A percentile compares a stretch with the other conserved stretches of the same genome.
Evolutionary conservation across 2,888 invertebrate genomes (phyloP).

Genomic region (Zygaena filipendulae): DNA sequence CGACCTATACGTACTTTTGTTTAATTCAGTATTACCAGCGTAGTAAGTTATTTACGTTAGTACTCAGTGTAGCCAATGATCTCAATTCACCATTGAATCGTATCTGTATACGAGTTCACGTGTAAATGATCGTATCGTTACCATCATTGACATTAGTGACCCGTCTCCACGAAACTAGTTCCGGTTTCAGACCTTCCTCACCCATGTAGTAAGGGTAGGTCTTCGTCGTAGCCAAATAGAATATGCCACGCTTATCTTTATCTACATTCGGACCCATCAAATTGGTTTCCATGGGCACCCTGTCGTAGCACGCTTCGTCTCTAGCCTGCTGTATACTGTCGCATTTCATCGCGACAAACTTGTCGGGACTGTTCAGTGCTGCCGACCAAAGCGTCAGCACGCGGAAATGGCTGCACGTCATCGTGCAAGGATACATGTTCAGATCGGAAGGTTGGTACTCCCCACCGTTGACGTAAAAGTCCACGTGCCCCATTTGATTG

Average conservation of each 20-base stretch:
- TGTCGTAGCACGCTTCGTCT: constrained; percentile 36
- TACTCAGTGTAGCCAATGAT: too few relatives aligned
- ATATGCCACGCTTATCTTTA: constrained; percentile 35
- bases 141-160: constrained; percentile 40
- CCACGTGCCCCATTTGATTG: constrained; percentile 48
- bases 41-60: too few relatives aligned
- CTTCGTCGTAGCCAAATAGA: constrained; percentile 42
- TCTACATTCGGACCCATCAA: constrained; percentile 36
- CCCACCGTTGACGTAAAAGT: constrained; percentile 53
- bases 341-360: constrained; percentile 46
- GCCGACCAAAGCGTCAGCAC: constrained; percentile 41
- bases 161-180: constrained; percentile 39
- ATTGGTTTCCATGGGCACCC: constrained; percentile 32
- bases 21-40: too few relatives aligned
- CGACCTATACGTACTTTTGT: too few relatives aligned
- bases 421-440: constrained; percentile 37
- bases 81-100: too few relatives aligned
- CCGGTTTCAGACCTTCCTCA: constrained; percentile 34
- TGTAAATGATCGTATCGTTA: constrained; percentile 40
- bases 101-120: constrained; percentile 20
- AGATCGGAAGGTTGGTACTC: constrained; percentile 53
- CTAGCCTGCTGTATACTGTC: constrained; percentile 45
- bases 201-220: constrained; percentile 47
- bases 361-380: constrained; percentile 36
- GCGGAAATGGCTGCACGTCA: constrained; percentile 52